Evolutionary conservation across 2,888 invertebrate genomes (phyloP), one percentile per base, ranked within the genome.

Genomic region (Noctua fimbriata): DNA sequence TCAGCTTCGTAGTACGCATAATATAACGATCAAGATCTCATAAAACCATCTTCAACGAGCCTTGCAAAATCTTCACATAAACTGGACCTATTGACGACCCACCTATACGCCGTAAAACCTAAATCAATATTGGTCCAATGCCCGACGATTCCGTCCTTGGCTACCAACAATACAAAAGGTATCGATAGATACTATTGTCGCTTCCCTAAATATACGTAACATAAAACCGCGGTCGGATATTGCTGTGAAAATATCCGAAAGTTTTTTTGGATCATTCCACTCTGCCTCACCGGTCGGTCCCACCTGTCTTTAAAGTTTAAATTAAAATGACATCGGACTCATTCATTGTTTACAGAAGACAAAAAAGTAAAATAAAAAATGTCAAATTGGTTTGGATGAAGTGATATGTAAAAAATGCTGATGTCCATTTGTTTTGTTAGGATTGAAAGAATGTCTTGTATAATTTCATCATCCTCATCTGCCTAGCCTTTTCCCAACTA

Each of bases 101-200:
- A 49, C 52, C 70, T 69, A 63, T 65, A 74, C 47, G 55, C 41
- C 41, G n/a, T 79, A 78, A 78, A 87, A 66, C 84, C 84, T 87
- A 70, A 89, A 84, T 81, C 84, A 87, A 89, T 87, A 89, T 81
- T 81, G 77, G 21, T 63, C 21, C 73, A 47, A 73, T 71, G 47
- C 36, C 58, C 32, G 21, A 28, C 58, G 16, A 71, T 44, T 55
- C 55, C 47, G 16, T 32, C 71, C 71, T 78, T 76, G 47, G 60
- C 36, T 28, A 60, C 28, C 16, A 32, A 52, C 67, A 67, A 66
- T 58, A 86, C 47, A 73, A 55, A 77, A 73, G 32, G 28, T 67
- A 76, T 58, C 73, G 41, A 80, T 67, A 88, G 69, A 70, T 69
- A 58, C 60, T 36, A 76, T 80, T 81, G 71, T 82, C 74, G 76